These are phyloP conservation scores for Microctonus brassicae DNA, from an alignment of 2,888 invertebrate genomes.

Conservation along the genomic window DNA sequence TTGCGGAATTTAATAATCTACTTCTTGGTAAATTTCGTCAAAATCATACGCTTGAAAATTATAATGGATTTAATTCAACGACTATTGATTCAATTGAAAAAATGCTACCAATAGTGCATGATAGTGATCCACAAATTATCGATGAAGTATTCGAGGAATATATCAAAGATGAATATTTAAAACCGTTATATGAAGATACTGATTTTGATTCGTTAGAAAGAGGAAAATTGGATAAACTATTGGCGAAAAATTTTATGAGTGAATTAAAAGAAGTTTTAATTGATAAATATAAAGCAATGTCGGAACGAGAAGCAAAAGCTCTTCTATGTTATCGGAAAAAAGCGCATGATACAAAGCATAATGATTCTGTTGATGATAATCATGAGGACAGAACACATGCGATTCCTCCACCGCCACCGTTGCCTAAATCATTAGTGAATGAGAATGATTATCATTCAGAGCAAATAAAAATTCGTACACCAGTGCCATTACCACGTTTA, in stretches of 20 bases:
- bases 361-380: neutral
- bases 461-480: neutral
- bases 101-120: conserved; percentile 42
- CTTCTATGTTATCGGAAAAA: conserved; percentile 52
- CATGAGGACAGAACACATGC: neutral
- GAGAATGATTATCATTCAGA: neutral
- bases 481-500: conserved; percentile 16
- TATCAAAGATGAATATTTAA: conserved; percentile 62
- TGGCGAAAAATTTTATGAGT: conserved; percentile 62
- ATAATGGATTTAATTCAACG: neutral
- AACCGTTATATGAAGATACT: conserved; percentile 54
- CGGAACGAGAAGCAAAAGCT: conserved; percentile 62
- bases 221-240: conserved; percentile 56
- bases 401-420: conserved; percentile 49
- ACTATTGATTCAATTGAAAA: conserved; percentile 15
- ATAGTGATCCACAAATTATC: conserved; percentile 59
- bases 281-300: conserved; percentile 62
- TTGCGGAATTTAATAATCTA: conserved; percentile 59
- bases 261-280: conserved; percentile 64
- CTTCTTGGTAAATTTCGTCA: conserved; percentile 51
- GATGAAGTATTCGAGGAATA: conserved; percentile 68
- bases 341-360: conserved; percentile 4
- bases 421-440: conserved; percentile 16
- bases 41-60: neutral
- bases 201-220: conserved; percentile 49